Evolutionary conservation across 2,888 invertebrate genomes (phyloP), one percentile per base, ranked within the genome.

Genomic region (Cephus runcator): DNA sequence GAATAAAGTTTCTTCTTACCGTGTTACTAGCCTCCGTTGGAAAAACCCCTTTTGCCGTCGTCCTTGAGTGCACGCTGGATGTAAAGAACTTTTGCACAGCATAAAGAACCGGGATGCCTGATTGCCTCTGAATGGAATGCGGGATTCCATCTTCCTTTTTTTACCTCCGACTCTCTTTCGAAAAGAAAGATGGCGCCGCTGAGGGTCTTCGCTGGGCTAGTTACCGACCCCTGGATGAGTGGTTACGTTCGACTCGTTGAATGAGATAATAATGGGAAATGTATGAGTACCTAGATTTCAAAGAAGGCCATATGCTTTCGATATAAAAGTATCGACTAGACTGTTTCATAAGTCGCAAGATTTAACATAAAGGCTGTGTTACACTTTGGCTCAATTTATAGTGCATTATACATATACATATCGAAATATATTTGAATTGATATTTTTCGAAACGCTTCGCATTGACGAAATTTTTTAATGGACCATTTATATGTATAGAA

Each of bases 51-150:
- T 79, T 79, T 80, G 74, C 74, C 77, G 31, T 77, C 75, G 79
- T 75, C 23, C 40, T 56, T 23, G 71, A 71, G 71, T 71, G 34
- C 75, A 68, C 69, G 76, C 23, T 71, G 23, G 68, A 80, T 77
- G 75, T 79, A 79, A 81, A 79, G 71, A 71, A 71, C 56, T 71
- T 34, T 31, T 34, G 84, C 76, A 77, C 73, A 81, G 77, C 73
- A 71, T 69, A 73, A 69, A n/a, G 74, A 68, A 85, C 81, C 34
- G 74, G 77, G 83, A 83, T 79, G 87, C 87, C 82, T 86, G 85
- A 83, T 84, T 88, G 84, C 80, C 80, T 81, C 80, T 80, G 84
- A 88, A 88, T 85, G 82, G 78, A 73, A 81, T 76, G 77, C 78
- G 75, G 81, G 83, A 83, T 77, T 80, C 80, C 84, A 77, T 82